phyloP scores from a whole-genome alignment of 2,113 vertebrate species.

The Seriola dumerili region DNA sequence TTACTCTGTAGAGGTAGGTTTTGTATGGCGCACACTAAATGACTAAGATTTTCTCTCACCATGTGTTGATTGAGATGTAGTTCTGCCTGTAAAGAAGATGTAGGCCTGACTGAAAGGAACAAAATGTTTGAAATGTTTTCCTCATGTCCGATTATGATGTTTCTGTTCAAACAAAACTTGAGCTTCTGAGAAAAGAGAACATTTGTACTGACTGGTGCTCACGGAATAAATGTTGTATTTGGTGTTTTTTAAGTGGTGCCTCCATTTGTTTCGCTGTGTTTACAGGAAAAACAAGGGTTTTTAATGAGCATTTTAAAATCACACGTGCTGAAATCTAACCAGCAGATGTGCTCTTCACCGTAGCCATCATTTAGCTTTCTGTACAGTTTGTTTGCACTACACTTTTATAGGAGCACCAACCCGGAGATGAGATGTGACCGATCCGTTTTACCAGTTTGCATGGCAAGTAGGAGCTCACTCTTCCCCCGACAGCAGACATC shows the following conservation, averaged over 20 bases:
- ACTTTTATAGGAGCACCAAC: too few species aligned
- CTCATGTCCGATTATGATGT: conserved; percentile 37
- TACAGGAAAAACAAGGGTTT: too few species aligned
- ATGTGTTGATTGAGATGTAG: conserved; percentile 22
- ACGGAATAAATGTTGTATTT: conserved; percentile 79
- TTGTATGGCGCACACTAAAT: conserved; percentile 61
- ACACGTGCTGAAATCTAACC: too few species aligned
- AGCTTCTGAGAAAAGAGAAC: conserved; percentile 53
- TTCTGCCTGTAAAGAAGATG: conserved; percentile 14
- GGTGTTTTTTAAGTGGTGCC: conserved; percentile 48
- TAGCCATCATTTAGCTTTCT: too few species aligned
- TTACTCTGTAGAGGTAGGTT: conserved; percentile 56
- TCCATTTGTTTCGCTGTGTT: neutral
- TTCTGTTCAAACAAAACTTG: conserved; percentile 63
- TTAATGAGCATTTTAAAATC: neutral
- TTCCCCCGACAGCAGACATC: too few species aligned
- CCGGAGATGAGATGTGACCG: too few species aligned
- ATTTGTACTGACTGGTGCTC: conserved; percentile 77
- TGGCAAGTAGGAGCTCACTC: too few species aligned
- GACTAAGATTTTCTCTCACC: conserved; percentile 36
- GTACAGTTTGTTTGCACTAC: too few species aligned
- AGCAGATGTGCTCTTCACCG: too few species aligned
- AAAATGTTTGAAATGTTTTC: conserved; percentile 6
- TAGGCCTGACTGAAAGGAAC: neutral
- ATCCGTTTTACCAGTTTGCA: too few species aligned